Evolutionary conservation across 2,888 invertebrate genomes (phyloP), one percentile per base, ranked within the genome.

Genomic region (Catocala nupta): DNA sequence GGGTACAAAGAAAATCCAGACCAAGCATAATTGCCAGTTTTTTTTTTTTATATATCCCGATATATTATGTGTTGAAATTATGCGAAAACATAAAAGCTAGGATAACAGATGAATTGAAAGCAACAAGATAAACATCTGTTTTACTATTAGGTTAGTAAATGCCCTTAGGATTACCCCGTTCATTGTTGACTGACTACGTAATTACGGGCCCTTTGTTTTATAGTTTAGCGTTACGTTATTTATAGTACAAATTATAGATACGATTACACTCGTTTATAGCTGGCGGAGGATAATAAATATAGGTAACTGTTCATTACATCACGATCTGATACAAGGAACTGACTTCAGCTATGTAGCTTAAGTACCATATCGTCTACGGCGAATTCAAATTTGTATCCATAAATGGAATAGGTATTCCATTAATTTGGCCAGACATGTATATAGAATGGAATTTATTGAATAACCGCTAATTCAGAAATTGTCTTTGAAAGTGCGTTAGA

Each of bases 241-340:
- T 65, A 56, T 34, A 67, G 34, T 76, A 39, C 8, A 39, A 39
- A 43, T 51, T 13, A 58, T 59, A 70, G 65, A 63, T 39, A 39
- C 9, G 4, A 39, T 39, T 1, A 8, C 36, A 8, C 1, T 9
- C 36, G 36, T 7, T 39, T 25, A 56, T 64, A 62, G 62, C 63
- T 56, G 54, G 47, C 39, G 65, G 68, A 52, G 72, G 77, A 73
- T 55, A 58, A 82, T 81, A 80, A 80, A 78, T 77, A 76, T 72
- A 70, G 49, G 47, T 49, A 56, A 53, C 54, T 12, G 52, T 57
- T 51, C 49, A 25, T 10, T 50, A 50, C 13, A 16, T 13, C 50
- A 9, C 10, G 8, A 50, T 33, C 10, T 25, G n/a, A 34, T 34
- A 10, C 25, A 5, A 25, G 10, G 50, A 33, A 25, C n/a, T 11